Evolutionary conservation across 2,113 vertebrate species (phyloP), one percentile per base, ranked within the genome.

Genomic region (Boleophthalmus pectinirostris): DNA sequence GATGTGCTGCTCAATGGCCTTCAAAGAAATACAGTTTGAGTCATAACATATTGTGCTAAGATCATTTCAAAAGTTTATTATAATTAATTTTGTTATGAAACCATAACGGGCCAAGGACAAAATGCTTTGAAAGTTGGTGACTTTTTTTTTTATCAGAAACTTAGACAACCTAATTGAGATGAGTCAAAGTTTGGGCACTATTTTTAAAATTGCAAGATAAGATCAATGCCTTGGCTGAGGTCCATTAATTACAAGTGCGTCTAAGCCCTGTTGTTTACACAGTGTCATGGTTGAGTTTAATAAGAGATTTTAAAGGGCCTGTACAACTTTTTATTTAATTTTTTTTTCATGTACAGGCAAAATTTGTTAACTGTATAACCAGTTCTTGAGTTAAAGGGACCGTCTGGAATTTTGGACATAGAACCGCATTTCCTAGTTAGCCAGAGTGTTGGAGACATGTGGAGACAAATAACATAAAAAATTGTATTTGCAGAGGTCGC

Each of bases 1-100:
- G 43, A 75, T 60, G 33, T n/a, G 64, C 49, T 35, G 56, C 54
- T 13, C 57, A 67, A 18, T 33, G 46, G 33, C 29, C 46, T 69
- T 60, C 25, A 70, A 29, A 67, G 33, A 64, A n/a, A n/a, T 24
- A 6, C 12, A 72, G 16, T 23, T 21, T 46, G 15, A n/a, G 61
- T 61, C 20, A 73, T 45, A 68, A 57, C 10, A 69, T 61, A 18
- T 7, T 18, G 63, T 6, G 63, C n/a, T 13, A 15, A 61, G 9
- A 21, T 18, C 18, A 3, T 10, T 54, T n/a, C 21, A 0, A 54
- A n/a, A 11, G 51, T n/a, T 54, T 18, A n/a, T 21, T 54, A 54
- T 54, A 10, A 11, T 54, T 8, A n/a, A 21, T 20, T 5, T 51
- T 51, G 47, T 20, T 51, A 43, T 43, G 38, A 43, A 43, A 43